Evolutionary conservation across 2,113 vertebrate genomes (phyloP).

Genomic region (Scopus umbretta): DNA sequence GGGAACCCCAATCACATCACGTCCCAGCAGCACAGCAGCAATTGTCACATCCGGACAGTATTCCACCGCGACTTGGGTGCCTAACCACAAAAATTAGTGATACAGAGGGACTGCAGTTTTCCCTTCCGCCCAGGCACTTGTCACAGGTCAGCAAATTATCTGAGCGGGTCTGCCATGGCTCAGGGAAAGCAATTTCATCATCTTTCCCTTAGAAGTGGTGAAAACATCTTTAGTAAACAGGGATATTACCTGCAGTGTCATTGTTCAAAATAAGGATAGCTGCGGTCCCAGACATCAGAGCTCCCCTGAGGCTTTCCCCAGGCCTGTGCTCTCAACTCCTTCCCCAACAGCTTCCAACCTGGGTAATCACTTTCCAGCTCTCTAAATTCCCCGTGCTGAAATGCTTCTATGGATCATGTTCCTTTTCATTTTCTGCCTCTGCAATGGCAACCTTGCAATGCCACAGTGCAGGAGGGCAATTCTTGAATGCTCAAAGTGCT

Average conservation of each 20-base stretch:
- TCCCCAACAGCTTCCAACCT: background rate
- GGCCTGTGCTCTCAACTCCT: background rate
- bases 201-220: background rate
- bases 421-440: background rate
- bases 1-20: background rate
- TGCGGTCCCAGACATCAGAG: background rate
- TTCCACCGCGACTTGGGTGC: fast-evolving
- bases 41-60: background rate
- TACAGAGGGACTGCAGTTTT: background rate
- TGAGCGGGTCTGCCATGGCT: background rate
- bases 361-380: background rate
- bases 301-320: background rate
- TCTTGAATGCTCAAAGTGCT: background rate
- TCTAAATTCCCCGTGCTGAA: background rate
- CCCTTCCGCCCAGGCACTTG: background rate
- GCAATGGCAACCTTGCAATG: background rate
- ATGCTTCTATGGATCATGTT: background rate
- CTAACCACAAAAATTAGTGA: background rate
- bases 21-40: background rate
- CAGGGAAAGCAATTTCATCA: background rate
- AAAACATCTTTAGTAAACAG: background rate
- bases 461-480: background rate
- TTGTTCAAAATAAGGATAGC: background rate
- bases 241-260: background rate
- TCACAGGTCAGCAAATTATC: background rate